phyloP scores from a whole-genome alignment of 2,113 vertebrate species.

The Lynx canadensis region DNA sequence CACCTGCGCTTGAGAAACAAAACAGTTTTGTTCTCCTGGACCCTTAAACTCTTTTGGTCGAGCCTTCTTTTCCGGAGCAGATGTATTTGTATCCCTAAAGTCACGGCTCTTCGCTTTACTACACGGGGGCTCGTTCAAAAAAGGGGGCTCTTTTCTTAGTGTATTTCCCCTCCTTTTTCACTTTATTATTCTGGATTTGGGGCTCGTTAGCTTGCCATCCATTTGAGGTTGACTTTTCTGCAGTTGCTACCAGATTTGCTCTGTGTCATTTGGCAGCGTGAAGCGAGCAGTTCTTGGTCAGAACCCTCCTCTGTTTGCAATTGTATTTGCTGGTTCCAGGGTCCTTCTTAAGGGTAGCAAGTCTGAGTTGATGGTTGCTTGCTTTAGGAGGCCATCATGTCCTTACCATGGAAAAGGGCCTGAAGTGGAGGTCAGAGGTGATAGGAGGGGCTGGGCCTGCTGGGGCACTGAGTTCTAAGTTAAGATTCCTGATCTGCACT shows the following conservation, averaged over 20 bases:
- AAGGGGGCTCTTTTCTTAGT: not conserved
- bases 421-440: not conserved
- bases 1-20: not conserved
- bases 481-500: not conserved
- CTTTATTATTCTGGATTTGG: not conserved
- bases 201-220: not conserved
- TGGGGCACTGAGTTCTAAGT: not conserved
- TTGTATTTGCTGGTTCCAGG: not conserved
- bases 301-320: not conserved
- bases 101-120: not conserved
- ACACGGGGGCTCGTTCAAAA: not conserved
- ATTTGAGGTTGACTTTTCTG: not conserved
- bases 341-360: not conserved
- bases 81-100: not conserved
- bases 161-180: not conserved
- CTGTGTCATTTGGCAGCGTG: not conserved
- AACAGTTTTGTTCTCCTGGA: not conserved
- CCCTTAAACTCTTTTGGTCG: not conserved
- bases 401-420: conserved; percentile 1
- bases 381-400: not conserved
- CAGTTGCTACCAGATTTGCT: not conserved
- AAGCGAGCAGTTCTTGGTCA: not conserved
- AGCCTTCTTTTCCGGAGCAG: conserved; percentile 1
- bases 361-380: not conserved
- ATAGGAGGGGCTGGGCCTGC: not conserved